Evolutionary conservation across 2,888 invertebrate genomes (phyloP).

Genomic region (Melinopterus prodromus): DNA sequence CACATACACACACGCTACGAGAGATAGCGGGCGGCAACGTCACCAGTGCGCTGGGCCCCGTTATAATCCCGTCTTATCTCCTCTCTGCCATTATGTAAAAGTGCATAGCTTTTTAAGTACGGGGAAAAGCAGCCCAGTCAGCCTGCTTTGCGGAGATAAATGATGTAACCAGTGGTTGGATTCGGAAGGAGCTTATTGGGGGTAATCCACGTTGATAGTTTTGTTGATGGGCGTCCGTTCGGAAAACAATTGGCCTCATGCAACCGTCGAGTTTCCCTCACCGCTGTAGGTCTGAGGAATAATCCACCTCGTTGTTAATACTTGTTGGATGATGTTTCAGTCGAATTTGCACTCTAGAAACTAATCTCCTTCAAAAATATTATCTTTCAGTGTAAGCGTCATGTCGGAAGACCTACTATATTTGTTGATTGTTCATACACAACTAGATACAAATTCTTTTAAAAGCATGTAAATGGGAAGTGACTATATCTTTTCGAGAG

Average conservation of each 20-base stretch:
- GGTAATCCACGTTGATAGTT: not conserved
- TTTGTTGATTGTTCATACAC: too few relatives aligned
- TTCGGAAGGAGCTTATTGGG: not conserved
- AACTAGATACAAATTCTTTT: too few relatives aligned
- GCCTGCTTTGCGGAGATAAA: constrained; percentile 4
- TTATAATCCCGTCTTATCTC: constrained; percentile 58
- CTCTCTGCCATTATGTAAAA: constrained; percentile 52
- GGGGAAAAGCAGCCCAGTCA: not conserved
- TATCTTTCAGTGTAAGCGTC: too few relatives aligned
- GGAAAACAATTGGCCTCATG: not conserved
- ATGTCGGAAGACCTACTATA: too few relatives aligned
- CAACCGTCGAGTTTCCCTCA: not conserved
- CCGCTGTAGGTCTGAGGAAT: too few relatives aligned
- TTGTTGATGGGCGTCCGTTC: not conserved
- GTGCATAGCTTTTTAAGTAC: constrained; percentile 43
- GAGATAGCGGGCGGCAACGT: constrained; percentile 21
- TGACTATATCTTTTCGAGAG: too few relatives aligned
- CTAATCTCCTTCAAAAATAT: too few relatives aligned
- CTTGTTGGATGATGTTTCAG: too few relatives aligned
- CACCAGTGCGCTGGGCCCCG: constrained; percentile 40
- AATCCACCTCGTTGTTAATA: too few relatives aligned
- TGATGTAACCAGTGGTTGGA: constrained; percentile 4
- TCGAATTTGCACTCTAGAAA: too few relatives aligned
- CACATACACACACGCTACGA: not conserved
- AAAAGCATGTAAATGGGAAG: too few relatives aligned